A percentile compares a stretch with the other conserved stretches of the same genome.
phyloP scores from a whole-genome alignment of 2,797 vertebrate species.

The Epinephelus awoara region DNA sequence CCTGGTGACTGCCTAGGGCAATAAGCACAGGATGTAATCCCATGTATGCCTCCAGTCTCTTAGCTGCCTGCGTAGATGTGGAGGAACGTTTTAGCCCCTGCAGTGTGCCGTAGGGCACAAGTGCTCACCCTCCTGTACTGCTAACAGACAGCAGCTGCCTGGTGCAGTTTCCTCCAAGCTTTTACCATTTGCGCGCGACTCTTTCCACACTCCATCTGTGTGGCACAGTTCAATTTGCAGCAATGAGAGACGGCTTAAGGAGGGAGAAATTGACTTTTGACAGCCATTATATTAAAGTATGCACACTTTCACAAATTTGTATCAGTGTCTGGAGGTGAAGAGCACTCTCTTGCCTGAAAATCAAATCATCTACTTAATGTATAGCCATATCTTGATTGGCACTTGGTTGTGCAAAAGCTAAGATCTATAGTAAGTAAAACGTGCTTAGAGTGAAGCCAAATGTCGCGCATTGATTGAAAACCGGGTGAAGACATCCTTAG shows the following conservation, averaged over 20 bases:
- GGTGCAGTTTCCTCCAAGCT: constrained; percentile 51
- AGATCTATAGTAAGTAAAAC: constrained; percentile 61
- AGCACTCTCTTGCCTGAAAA: constrained; percentile 65
- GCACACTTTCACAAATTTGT: constrained; percentile 72
- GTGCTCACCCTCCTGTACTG: constrained; percentile 71
- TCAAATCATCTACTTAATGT: constrained; percentile 76
- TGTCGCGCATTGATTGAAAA: constrained; percentile 62
- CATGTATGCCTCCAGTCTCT: constrained; percentile 82
- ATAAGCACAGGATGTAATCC: constrained; percentile 84
- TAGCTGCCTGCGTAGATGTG: constrained; percentile 83
- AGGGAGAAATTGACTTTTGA: constrained; percentile 77
- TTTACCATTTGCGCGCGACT: constrained; percentile 52
- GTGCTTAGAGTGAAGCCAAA: constrained; percentile 57
- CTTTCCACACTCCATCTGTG: constrained; percentile 54
- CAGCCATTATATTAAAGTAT: constrained; percentile 74
- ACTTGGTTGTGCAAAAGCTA: constrained; percentile 59
- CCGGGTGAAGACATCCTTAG: constrained; percentile 47
- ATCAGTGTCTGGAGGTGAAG: constrained; percentile 70
- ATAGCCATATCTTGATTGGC: constrained; percentile 72
- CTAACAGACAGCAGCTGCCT: constrained; percentile 71
- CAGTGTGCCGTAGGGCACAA: constrained; percentile 86
- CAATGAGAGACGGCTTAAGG: constrained; percentile 71
- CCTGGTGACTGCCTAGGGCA: constrained; percentile 82
- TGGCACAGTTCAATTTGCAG: constrained; percentile 73
- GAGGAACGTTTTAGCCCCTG: constrained; percentile 87